Conservation (phyloP, 2,888 invertebrate genomes). For the Nomada ruficornis region DNA sequence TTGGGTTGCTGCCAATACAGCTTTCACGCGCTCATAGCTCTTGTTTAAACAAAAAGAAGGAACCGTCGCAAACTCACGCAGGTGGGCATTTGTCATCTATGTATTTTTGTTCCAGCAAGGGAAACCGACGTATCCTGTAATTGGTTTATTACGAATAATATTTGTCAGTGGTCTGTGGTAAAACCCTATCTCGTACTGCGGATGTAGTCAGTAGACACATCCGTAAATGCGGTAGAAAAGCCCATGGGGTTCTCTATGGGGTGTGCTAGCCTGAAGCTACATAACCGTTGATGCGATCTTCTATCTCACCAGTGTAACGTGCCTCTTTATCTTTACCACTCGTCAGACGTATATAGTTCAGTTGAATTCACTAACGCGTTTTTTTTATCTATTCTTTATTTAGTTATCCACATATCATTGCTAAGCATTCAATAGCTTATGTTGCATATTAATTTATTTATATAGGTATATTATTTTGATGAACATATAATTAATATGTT, state of each 20-base stretch:
- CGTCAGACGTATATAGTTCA: constrained; percentile 49
- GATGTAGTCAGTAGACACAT: constrained; percentile 17
- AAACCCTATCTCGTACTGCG: constrained; percentile 26
- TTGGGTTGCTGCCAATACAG: no score
- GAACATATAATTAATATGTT: no score
- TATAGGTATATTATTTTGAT: no score
- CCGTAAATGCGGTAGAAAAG: constrained; percentile 30
- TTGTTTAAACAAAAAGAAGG: background rate
- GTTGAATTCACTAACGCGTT: constrained; percentile 2
- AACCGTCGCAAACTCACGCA: no score
- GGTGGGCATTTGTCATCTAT: background rate
- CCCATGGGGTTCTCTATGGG: constrained; percentile 35
- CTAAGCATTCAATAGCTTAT: no score
- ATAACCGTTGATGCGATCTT: constrained; percentile 53
- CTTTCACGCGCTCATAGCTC: no score
- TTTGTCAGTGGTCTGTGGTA: constrained; percentile 31
- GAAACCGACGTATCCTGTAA: constrained; percentile 16
- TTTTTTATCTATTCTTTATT: background rate
- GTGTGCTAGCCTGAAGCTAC: constrained; percentile 33
- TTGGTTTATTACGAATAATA: constrained; percentile 48
- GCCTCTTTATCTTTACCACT: constrained; percentile 36
- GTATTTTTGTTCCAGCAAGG: background rate
- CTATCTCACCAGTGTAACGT: constrained; percentile 36
- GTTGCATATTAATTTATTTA: no score
- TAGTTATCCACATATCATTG: background rate